Percentiles rank a stretch among this genome's conserved stretches.
These are phyloP conservation scores for Parazoanthus atlanticus DNA, from an alignment of 92 coral and sea anemone genomes.

Conservation along the genomic window DNA sequence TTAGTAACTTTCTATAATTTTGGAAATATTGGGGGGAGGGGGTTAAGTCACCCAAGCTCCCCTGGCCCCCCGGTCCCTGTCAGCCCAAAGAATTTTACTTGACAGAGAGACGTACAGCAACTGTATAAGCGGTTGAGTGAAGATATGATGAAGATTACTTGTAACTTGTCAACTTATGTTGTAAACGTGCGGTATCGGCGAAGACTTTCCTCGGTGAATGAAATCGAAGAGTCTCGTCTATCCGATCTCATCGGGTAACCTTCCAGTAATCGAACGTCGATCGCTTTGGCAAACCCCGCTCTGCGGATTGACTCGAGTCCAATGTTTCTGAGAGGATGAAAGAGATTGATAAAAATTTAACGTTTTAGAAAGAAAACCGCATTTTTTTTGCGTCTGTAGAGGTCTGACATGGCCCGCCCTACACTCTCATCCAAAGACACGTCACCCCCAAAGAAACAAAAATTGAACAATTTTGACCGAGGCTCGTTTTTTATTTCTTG, in stretches of 20 bases:
- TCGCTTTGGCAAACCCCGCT: slow-evolving; percentile 79
- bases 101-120: background rate
- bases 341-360: background rate
- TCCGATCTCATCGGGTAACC: slow-evolving; percentile 72
- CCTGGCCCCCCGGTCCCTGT: too few relatives aligned
- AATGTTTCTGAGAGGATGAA: slow-evolving; percentile 69
- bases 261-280: slow-evolving; percentile 83
- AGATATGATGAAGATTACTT: background rate
- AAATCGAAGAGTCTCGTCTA: slow-evolving; percentile 44
- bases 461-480: too few relatives aligned
- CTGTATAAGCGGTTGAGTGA: too few relatives aligned
- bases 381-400: too few relatives aligned
- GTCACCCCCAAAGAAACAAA: too few relatives aligned
- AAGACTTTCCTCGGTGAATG: slow-evolving; percentile 19
- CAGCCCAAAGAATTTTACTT: background rate
- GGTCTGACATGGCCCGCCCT: too few relatives aligned
- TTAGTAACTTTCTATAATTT: too few relatives aligned
- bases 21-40: too few relatives aligned
- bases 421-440: too few relatives aligned
- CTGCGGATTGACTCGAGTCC: slow-evolving; percentile 86
- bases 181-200: slow-evolving; percentile 54
- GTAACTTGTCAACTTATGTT: background rate
- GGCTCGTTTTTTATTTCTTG: too few relatives aligned
- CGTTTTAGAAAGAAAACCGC: background rate
- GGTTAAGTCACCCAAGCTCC: too few relatives aligned